Percentiles rank a stretch among this genome's conserved stretches.
These are phyloP conservation scores for Alsophila aescularia DNA, from an alignment of 2,888 invertebrate genomes.

Conservation along the genomic window DNA sequence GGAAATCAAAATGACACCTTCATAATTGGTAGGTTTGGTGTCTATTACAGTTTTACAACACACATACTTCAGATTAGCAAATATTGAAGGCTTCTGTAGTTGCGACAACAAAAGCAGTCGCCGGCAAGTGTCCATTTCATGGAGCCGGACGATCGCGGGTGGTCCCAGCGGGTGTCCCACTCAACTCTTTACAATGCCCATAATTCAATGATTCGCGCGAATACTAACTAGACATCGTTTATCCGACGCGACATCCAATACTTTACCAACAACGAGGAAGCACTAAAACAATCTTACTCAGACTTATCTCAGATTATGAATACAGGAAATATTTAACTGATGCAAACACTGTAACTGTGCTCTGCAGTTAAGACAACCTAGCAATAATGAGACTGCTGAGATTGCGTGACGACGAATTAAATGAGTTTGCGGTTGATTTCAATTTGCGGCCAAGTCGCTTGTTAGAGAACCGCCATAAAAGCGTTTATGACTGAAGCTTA, in stretches of 20 bases:
- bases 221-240: constrained; percentile 68
- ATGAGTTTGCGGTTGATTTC: constrained; percentile 69
- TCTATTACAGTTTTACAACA: background rate
- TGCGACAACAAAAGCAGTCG: constrained; percentile 33
- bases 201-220: constrained; percentile 80
- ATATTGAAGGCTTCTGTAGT: constrained; percentile 30
- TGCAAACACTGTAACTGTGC: constrained; percentile 36
- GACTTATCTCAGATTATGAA: constrained; percentile 48
- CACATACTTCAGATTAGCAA: background rate
- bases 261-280: constrained; percentile 62
- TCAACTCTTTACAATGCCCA: constrained; percentile 68
- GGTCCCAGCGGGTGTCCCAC: constrained; percentile 76
- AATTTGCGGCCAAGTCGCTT: constrained; percentile 69
- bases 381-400: constrained; percentile 45
- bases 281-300: constrained; percentile 65
- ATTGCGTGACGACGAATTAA: constrained; percentile 69
- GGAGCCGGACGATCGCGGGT: constrained; percentile 64
- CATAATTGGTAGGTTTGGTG: background rate
- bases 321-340: constrained; percentile 46
- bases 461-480: constrained; percentile 63
- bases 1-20: too few species aligned
- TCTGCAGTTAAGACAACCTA: constrained; percentile 34
- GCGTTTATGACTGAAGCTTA: constrained; percentile 53
- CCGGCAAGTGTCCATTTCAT: constrained; percentile 45
- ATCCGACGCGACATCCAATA: constrained; percentile 69